These are phyloP conservation scores for Nesidiocoris tenuis DNA, from an alignment of 2,888 invertebrate genomes.

Conservation along the genomic window DNA sequence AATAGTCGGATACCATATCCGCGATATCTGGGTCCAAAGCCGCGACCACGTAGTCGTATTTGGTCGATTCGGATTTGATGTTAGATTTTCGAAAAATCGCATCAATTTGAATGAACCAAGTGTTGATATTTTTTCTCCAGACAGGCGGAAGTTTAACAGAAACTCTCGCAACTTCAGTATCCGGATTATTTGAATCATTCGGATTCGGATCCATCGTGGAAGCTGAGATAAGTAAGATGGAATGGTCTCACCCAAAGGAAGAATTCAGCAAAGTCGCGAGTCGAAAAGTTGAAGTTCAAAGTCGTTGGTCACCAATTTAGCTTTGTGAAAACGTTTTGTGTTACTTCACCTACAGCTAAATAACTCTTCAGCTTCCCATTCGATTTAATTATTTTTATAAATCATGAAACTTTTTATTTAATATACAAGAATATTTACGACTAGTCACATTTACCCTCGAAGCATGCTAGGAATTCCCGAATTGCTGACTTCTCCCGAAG, in stretches of 20 bases:
- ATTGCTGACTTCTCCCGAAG: background rate
- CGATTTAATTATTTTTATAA: background rate
- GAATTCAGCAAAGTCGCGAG: too few species aligned
- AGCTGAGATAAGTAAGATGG: too few species aligned
- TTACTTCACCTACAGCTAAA: too few species aligned
- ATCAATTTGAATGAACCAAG: conserved; percentile 4
- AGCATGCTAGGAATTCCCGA: background rate
- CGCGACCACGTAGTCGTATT: background rate
- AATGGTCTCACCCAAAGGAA: too few species aligned
- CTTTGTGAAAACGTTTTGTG: too few species aligned
- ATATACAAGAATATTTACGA: background rate
- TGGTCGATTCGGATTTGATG: background rate
- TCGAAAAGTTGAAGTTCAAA: too few species aligned
- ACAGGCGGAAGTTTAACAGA: background rate
- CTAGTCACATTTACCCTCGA: background rate
- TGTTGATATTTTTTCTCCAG: conserved; percentile 1
- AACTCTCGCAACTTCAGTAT: background rate
- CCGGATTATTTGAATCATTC: background rate
- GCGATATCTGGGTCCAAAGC: conserved; percentile 2
- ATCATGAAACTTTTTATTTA: background rate
- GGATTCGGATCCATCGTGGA: too few species aligned
- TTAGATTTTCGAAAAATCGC: background rate
- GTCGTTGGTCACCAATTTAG: too few species aligned
- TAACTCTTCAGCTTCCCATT: too few species aligned
- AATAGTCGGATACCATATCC: background rate